Evolutionary conservation across 2,888 invertebrate species (phyloP).

Genomic region (Amphimallon solstitiale): DNA sequence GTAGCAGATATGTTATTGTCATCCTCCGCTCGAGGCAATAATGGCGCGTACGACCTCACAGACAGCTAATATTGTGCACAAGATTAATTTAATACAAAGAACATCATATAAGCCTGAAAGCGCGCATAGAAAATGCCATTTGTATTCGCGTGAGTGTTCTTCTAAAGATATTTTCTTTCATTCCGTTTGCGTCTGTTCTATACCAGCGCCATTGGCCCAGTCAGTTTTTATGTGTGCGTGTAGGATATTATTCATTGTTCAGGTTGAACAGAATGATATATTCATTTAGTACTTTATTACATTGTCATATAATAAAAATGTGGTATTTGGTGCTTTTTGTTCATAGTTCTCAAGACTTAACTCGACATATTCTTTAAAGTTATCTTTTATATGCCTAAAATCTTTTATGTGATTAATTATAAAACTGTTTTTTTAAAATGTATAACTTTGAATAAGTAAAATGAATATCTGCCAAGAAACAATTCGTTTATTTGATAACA

Average conservation of each 20-base stretch:
- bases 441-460: too few species aligned
- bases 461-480: too few species aligned
- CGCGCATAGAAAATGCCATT: constrained; percentile 45
- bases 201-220: constrained; percentile 22
- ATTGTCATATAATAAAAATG: too few species aligned
- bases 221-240: constrained; percentile 4
- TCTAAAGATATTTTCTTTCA: constrained; percentile 43
- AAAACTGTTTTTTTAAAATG: too few species aligned
- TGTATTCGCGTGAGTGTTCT: constrained; percentile 43
- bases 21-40: constrained; percentile 51
- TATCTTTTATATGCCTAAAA: too few species aligned
- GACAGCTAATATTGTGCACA: constrained; percentile 55
- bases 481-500: too few species aligned
- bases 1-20: constrained; percentile 57
- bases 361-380: too few species aligned
- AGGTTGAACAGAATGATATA: constrained; percentile 11
- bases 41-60: constrained; percentile 51
- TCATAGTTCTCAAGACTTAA: too few species aligned
- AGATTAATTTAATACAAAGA: constrained; percentile 55
- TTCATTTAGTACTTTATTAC: constrained; percentile 4
- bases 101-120: constrained; percentile 46
- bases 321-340: too few species aligned
- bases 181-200: constrained; percentile 34
- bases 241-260: constrained; percentile 14
- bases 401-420: too few species aligned